phyloP scores from a whole-genome alignment of 92 coral and sea anemone genomes.

The Meandrina meandrites region DNA sequence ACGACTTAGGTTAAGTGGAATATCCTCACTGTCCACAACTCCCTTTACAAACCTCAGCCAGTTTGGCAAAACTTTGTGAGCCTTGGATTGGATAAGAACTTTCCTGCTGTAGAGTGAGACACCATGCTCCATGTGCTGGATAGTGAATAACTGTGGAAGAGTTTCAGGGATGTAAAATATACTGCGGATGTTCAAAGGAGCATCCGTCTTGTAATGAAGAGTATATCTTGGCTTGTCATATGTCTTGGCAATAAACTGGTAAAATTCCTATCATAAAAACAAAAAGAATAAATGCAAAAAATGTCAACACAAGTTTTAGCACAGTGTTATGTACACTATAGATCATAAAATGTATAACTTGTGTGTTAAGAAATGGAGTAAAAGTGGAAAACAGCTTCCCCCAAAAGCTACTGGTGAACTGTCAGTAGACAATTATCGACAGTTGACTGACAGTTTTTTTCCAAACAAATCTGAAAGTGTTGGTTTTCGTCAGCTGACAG shows the following conservation, averaged over 20 bases:
- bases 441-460: too few species aligned
- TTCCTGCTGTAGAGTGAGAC: conserved; percentile 89
- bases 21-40: conserved; percentile 98
- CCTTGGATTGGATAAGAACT: conserved; percentile 90
- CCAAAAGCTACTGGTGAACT: too few species aligned
- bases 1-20: conserved; percentile 93
- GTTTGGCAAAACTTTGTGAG: conserved; percentile 81
- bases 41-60: conserved; percentile 97
- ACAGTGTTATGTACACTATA: too few species aligned
- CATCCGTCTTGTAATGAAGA: conserved; percentile 96
- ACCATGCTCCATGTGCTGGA: conserved; percentile 84
- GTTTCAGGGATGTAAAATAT: conserved; percentile 97
- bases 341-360: too few species aligned
- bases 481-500: too few species aligned
- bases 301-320: background rate
- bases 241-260: conserved; percentile 88
- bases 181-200: conserved; percentile 94
- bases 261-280: conserved; percentile 74
- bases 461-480: too few species aligned
- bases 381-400: too few species aligned
- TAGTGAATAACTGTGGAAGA: conserved; percentile 76
- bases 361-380: too few species aligned
- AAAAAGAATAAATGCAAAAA: background rate
- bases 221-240: conserved; percentile 92
- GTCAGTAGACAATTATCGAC: too few species aligned